phyloP scores from a whole-genome alignment of 1,140 invertebrate genomes.

The Steinernema khuongi region DNA sequence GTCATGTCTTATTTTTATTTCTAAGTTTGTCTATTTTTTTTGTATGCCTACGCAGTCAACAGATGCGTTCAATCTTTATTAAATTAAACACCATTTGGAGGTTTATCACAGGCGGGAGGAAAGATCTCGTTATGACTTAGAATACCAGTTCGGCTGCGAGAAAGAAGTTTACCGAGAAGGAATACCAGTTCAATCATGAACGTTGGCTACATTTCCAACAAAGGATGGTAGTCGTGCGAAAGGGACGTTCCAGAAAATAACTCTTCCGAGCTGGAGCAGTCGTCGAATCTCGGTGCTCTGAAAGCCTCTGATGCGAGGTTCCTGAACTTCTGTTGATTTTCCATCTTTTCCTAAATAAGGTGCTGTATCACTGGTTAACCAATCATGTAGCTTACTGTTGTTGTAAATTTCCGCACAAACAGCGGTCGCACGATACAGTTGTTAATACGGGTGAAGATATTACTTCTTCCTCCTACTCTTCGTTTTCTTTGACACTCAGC shows the following conservation, averaged over 20 bases:
- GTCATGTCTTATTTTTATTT: too few relatives aligned
- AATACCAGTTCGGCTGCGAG: too few relatives aligned
- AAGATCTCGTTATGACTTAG: too few relatives aligned
- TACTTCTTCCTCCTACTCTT: conserved; percentile 20
- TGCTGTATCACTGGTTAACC: background rate
- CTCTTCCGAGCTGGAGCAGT: background rate
- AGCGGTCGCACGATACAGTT: conserved; percentile 39
- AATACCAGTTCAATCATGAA: too few relatives aligned
- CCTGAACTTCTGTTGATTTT: background rate
- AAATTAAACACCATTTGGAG: too few relatives aligned
- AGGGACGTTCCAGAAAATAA: background rate
- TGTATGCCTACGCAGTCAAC: too few relatives aligned
- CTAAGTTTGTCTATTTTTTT: too few relatives aligned
- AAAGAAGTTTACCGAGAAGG: too few relatives aligned
- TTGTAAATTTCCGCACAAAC: conserved; percentile 44
- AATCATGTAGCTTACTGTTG: background rate
- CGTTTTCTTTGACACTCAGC: background rate
- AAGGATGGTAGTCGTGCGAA: background rate
- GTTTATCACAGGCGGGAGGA: too few relatives aligned
- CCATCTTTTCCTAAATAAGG: background rate
- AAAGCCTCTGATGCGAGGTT: background rate
- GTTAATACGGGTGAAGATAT: conserved; percentile 40
- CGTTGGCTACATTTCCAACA: conserved; percentile 3
- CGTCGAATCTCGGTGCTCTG: background rate
- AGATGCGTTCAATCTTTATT: too few relatives aligned